A percentile compares a stretch with the other conserved stretches of the same genome.
phyloP scores from a whole-genome alignment of 2,113 vertebrate genomes.

The Montifringilla adamsi region DNA sequence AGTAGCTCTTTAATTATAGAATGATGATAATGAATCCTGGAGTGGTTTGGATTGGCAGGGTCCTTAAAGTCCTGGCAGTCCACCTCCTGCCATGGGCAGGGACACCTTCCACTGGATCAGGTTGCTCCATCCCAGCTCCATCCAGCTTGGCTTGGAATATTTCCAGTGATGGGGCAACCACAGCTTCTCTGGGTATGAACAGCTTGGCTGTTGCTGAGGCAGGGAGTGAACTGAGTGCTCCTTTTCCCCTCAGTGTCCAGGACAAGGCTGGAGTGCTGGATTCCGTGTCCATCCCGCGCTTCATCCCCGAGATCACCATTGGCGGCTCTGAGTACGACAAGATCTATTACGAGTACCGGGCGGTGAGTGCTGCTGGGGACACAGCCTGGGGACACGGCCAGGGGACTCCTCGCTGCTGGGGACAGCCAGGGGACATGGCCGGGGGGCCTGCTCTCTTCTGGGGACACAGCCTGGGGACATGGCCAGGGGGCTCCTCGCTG shows the following conservation, averaged over 20 bases:
- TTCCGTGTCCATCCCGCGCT: slow-evolving; percentile 71
- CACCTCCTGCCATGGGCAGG: not conserved
- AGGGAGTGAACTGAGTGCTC: not conserved
- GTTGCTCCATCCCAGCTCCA: not conserved
- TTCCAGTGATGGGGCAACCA: not conserved
- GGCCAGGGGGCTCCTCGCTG: not conserved
- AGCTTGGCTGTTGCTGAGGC: not conserved
- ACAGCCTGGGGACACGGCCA: not conserved
- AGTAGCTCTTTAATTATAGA: not conserved
- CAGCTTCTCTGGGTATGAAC: rapidly evolving
- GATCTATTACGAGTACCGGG: slow-evolving; percentile 66
- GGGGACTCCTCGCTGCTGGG: not conserved
- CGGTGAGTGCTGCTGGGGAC: slow-evolving; percentile 68
- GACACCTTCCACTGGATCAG: not conserved
- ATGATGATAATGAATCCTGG: not conserved
- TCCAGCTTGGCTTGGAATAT: not conserved
- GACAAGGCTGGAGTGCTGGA: slow-evolving; percentile 77
- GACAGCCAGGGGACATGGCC: not conserved
- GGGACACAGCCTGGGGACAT: not conserved
- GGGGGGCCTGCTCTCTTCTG: not conserved
- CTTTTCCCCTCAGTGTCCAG: slow-evolving; percentile 71
- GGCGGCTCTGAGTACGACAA: slow-evolving; percentile 77
- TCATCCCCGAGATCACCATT: slow-evolving; percentile 86
- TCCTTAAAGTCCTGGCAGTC: not conserved
- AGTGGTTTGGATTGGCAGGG: not conserved